Evolutionary conservation across 2,888 invertebrate species (phyloP), one percentile per base, ranked within the genome.

Genomic region (Tetanocera ferruginea): DNA sequence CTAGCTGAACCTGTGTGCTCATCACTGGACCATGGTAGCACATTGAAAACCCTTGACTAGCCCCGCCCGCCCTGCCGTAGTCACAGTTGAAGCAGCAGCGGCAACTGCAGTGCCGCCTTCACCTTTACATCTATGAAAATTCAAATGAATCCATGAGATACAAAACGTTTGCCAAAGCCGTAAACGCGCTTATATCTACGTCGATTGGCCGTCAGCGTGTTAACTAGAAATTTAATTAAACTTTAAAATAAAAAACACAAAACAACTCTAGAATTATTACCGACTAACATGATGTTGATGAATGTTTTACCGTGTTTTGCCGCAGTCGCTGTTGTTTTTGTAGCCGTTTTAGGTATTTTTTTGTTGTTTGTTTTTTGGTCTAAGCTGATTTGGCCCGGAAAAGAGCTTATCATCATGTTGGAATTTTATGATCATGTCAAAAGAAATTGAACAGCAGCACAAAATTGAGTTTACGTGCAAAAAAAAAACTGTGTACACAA

Each of bases 201-300:
- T 79, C 77, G 77, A 79, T 81, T 81, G 79, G 73, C 78, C 77
- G 78, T 79, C 79, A 76, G 79, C 77, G 74, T 81, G 78, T 81
- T 77, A 78, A 81, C 81, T 72, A 76, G 70, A 79, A 85, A 84
- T 85, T 85, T 84, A 86, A 85, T 85, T 85, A 85, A 85, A 85
- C 80, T 82, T 82, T 76, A 76, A 76, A 80, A 79, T n/a, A 78
- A 76, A 28, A 76, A 79, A 80, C 60, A 78, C 73, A 28, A 72
- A 69, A 79, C n/a, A 78, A 80, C 62, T 80, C 77, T 80, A 52
- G 69, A 80, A 77, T 80, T 81, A 79, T 80, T 76, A 77, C 74
- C 64, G 71, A 76, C 73, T 67, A 80, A 82, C 82, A 83, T 82
- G 82, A 76, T 81, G 79, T 81, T 85, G 79, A 80, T 81, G 81